Conservation (phyloP, 2,888 invertebrate genomes). For the Chloroclysta siterata region DNA sequence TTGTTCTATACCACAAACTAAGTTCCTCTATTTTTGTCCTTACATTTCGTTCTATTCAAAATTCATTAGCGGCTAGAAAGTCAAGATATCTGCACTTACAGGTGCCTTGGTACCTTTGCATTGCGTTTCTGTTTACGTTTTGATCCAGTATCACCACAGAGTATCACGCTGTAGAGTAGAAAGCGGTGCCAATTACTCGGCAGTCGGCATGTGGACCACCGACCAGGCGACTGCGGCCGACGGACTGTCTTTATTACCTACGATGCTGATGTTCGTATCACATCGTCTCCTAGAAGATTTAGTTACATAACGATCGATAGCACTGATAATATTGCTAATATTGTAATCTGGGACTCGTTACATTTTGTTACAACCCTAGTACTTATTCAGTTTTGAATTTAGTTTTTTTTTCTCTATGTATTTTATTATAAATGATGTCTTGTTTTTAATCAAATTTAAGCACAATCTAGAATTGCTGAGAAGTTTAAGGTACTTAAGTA, state of each 20-base stretch:
- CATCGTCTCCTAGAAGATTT: background rate
- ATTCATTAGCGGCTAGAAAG: slow-evolving; percentile 9
- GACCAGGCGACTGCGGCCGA: slow-evolving; percentile 15
- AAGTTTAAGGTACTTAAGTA: too few relatives aligned
- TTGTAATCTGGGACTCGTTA: too few relatives aligned
- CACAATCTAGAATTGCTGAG: too few relatives aligned
- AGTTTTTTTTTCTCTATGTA: too few relatives aligned
- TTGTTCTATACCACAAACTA: too few relatives aligned
- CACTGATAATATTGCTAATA: background rate
- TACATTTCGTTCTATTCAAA: background rate
- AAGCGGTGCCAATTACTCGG: slow-evolving; percentile 43
- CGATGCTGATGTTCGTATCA: slow-evolving; percentile 13
- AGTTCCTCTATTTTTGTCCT: background rate
- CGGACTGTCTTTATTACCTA: slow-evolving; percentile 21
- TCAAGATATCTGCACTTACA: background rate
- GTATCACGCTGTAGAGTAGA: slow-evolving; percentile 35
- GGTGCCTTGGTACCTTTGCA: slow-evolving; percentile 2
- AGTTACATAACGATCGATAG: background rate
- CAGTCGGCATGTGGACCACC: slow-evolving; percentile 28
- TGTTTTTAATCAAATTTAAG: too few relatives aligned
- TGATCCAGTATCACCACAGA: slow-evolving; percentile 21
- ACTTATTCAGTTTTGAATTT: too few relatives aligned
- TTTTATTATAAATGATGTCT: too few relatives aligned
- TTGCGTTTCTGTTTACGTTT: slow-evolving; percentile 17
- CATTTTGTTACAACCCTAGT: too few relatives aligned